Evolutionary conservation across 2,888 invertebrate genomes (phyloP).

Genomic region (Apodemia mormo): DNA sequence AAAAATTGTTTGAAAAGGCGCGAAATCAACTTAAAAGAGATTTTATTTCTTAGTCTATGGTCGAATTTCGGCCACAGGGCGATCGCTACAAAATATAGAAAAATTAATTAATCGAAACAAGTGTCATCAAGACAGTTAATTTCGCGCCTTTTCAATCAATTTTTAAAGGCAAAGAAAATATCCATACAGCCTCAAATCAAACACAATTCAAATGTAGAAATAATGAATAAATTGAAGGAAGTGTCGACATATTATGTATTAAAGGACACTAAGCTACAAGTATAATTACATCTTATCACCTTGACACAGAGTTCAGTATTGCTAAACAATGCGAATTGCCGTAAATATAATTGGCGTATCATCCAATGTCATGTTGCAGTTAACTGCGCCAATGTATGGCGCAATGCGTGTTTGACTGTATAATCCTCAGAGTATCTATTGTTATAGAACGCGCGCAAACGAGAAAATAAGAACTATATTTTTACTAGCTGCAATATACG

Average conservation of each 20-base stretch:
- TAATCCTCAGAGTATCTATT: slow-evolving; percentile 36
- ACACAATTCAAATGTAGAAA: neutral
- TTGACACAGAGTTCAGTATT: slow-evolving; percentile 36
- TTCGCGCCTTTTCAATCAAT: neutral
- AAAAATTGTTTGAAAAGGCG: too few relatives aligned
- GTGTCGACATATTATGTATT: neutral
- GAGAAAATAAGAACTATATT: too few relatives aligned
- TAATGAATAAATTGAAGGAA: neutral
- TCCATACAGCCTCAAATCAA: slow-evolving; percentile 6
- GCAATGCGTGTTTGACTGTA: slow-evolving; percentile 40
- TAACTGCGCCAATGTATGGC: slow-evolving; percentile 30
- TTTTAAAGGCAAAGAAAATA: neutral
- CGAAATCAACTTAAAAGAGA: too few relatives aligned
- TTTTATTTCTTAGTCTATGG: too few relatives aligned
- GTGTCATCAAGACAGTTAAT: too few relatives aligned
- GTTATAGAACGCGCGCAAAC: neutral
- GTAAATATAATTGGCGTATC: slow-evolving; percentile 34
- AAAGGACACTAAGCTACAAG: neutral
- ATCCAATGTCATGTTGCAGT: slow-evolving; percentile 50
- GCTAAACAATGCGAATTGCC: slow-evolving; percentile 27
- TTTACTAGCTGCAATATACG: too few relatives aligned
- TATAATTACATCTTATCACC: slow-evolving; percentile 26
- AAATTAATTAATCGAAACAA: too few relatives aligned
- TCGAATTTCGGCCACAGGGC: too few relatives aligned
- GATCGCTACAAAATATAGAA: too few relatives aligned